Evolutionary conservation across 2,888 invertebrate genomes (phyloP).

Genomic region (Xiphydria camelus): DNA sequence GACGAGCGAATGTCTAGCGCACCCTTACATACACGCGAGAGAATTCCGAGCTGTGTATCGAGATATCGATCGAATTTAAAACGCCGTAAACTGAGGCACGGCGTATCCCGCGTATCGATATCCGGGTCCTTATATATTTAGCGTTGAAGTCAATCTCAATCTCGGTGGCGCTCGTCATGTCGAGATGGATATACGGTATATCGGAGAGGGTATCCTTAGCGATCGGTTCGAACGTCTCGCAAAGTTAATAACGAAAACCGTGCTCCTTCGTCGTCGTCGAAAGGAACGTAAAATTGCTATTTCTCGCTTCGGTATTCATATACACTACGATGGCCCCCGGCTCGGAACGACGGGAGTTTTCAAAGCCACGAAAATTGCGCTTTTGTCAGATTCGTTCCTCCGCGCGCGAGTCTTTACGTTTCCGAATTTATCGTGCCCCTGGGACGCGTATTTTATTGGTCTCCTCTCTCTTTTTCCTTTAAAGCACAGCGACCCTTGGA

Average conservation of each 20-base stretch:
- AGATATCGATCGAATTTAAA: slow-evolving; percentile 23
- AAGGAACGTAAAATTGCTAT: no score
- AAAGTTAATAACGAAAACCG: no score
- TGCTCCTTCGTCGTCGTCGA: no score
- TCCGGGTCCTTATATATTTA: slow-evolving; percentile 19
- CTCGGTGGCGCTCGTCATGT: slow-evolving; percentile 19
- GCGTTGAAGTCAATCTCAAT: slow-evolving; percentile 22
- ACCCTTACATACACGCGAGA: no score
- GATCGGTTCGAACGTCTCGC: no score
- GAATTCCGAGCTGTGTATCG: no score
- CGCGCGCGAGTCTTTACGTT: no score
- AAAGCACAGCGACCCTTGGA: slow-evolving; percentile 29
- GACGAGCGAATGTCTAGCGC: no score
- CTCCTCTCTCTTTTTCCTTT: slow-evolving; percentile 34
- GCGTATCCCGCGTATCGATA: slow-evolving; percentile 17
- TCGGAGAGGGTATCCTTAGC: neutral
- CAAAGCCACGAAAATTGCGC: slow-evolving; percentile 28
- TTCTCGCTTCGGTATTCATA: no score
- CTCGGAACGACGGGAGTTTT: slow-evolving; percentile 24
- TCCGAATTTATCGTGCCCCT: no score
- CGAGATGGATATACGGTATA: slow-evolving; percentile 15
- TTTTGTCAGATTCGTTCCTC: slow-evolving; percentile 20
- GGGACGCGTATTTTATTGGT: no score
- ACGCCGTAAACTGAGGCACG: slow-evolving; percentile 18
- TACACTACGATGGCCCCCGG: slow-evolving; percentile 7